These are phyloP conservation scores for Abscondita cerata DNA, from an alignment of 2,888 invertebrate species.

Conservation along the genomic window DNA sequence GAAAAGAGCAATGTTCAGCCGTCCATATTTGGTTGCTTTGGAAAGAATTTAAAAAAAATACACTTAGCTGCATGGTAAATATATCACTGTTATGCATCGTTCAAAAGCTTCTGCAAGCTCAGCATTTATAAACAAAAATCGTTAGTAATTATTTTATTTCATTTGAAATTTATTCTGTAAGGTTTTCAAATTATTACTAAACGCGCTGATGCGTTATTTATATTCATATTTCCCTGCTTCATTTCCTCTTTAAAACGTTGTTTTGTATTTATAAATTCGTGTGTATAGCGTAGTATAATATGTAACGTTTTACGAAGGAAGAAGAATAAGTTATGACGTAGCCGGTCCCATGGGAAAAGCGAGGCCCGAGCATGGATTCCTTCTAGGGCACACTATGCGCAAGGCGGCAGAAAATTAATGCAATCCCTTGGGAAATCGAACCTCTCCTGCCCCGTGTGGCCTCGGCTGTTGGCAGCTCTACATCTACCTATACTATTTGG, in stretches of 20 bases:
- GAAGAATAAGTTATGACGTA: conserved; percentile 59
- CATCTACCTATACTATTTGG: conserved; percentile 48
- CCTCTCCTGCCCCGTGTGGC: conserved; percentile 61
- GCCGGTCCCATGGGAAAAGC: conserved; percentile 51
- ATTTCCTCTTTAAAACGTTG: conserved; percentile 29
- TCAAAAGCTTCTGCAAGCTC: too few species aligned
- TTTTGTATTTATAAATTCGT: conserved; percentile 46
- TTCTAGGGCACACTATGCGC: conserved; percentile 74
- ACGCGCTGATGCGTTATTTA: conserved; percentile 13
- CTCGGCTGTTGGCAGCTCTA: conserved; percentile 52
- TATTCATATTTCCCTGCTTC: conserved; percentile 25
- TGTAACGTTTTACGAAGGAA: conserved; percentile 54
- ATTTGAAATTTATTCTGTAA: too few species aligned
- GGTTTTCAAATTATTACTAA: too few species aligned
- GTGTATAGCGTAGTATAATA: conserved; percentile 48
- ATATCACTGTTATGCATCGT: too few species aligned
- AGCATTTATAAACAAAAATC: neutral
- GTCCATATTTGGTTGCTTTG: too few species aligned
- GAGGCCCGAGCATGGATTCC: conserved; percentile 59
- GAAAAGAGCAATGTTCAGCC: too few species aligned
- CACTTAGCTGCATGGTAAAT: too few species aligned
- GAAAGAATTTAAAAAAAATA: too few species aligned
- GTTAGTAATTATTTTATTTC: too few species aligned
- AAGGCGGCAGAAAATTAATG: conserved; percentile 81
- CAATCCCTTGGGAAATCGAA: conserved; percentile 71